Evolutionary conservation across 2,888 invertebrate genomes (phyloP), one percentile per base, ranked within the genome.

Genomic region (Drosophila melanocephala): DNA sequence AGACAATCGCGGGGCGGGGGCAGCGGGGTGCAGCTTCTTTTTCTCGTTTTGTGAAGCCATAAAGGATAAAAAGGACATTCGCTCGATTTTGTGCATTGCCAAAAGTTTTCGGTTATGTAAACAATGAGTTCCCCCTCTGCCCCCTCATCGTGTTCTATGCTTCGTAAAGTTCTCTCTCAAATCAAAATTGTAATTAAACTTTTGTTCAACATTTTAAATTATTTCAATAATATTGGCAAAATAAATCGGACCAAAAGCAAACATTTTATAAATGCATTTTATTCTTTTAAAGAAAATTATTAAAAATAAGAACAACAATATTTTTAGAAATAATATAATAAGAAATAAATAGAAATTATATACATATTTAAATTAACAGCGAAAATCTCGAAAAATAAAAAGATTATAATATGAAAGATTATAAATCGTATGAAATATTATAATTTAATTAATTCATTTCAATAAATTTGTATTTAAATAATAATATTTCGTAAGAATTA

Each of bases 101-200:
- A 57, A 47, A 57, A 62, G 16, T 72, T 70, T 52, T 22, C 47
- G 37, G 30, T 47, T 47, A 22, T 28, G 37, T 35, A 57, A 57
- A 58, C 64, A 64, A 57, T 42, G 42, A n/a, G 19, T 14, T 39
- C 26, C 2, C 14, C n/a, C 5, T 1, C 33, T 5, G 22, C 37
- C 12, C 9, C 19, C 10, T 53, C 16, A 1, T 33, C 9, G 16
- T 22, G 1, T 33, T 16, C 22, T 16, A 7, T 53, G 22, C 16
- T 53, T 35, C 10, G 16, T 10, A 22, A 33, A 55, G 16, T 55
- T 55, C 5, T 10, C 33, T 16, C 10, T 22, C 33, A 33, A 55
- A 55, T 22, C 22, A 22, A 16, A 33, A 55, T 26, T 35, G 22
- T 55, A 30, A 33, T 53, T 51, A 19, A 26, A 30, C 51, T 51